Percentiles rank a stretch among this genome's conserved stretches.
Evolutionary conservation across 2,797 vertebrate genomes (phyloP).

Genomic region (Odontamblyopus lacepedii): DNA sequence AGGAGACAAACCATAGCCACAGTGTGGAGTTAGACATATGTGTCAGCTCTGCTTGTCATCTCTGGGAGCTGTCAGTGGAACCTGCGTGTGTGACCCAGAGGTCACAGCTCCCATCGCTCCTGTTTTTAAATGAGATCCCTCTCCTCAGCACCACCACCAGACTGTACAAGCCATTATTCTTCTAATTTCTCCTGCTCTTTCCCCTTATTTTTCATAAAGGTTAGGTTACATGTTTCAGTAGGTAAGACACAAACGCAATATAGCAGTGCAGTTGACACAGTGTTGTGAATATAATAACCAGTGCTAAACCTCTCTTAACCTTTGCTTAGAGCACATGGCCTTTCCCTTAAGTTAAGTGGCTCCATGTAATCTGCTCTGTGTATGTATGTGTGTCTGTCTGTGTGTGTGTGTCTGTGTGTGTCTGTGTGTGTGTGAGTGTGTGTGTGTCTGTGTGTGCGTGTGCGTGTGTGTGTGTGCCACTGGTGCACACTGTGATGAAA

Average conservation of each 20-base stretch:
- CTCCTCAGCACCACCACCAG: conserved; percentile 12
- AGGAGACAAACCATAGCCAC: conserved; percentile 33
- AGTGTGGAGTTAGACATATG: conserved; percentile 43
- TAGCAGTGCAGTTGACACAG: conserved; percentile 36
- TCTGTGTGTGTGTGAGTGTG: conserved; percentile 3
- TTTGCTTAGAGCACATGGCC: conserved; percentile 41
- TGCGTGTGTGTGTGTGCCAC: conserved; percentile 25
- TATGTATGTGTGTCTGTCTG: conserved; percentile 18
- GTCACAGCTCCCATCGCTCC: conserved; percentile 46
- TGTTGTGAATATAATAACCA: conserved; percentile 47
- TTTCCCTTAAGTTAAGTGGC: conserved; percentile 31
- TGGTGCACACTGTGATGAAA: conserved; percentile 28
- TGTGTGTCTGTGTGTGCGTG: conserved; percentile 21
- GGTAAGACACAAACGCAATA: conserved; percentile 27
- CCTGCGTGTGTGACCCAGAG: conserved; percentile 57
- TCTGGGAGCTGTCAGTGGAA: conserved; percentile 60
- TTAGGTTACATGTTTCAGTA: conserved; percentile 22
- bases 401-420: conserved; percentile 25
- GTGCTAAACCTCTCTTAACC: conserved; percentile 54
- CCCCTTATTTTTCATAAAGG: conserved; percentile 1
- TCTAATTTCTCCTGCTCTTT: background rate
- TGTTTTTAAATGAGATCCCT: conserved; percentile 63
- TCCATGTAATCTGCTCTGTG: conserved; percentile 37
- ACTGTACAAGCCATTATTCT: background rate
- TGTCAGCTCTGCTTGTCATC: conserved; percentile 63